These are phyloP conservation scores for Mimumesa dahlbomi DNA, from an alignment of 2,888 invertebrate genomes.

Conservation along the genomic window DNA sequence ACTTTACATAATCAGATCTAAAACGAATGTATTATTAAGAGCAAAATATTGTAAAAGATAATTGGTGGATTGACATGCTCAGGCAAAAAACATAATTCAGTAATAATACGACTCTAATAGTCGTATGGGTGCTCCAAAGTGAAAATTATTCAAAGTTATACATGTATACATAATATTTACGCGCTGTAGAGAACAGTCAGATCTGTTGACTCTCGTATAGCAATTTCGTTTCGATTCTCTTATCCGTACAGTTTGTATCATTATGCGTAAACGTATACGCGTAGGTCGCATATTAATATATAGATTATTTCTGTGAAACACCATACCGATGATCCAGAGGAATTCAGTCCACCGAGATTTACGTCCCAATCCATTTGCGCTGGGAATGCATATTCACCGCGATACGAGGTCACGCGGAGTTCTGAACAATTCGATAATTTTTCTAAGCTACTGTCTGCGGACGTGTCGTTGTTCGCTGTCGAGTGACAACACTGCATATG, in stretches of 20 bases:
- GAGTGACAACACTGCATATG: conserved; percentile 87
- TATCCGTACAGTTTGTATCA: conserved; percentile 17
- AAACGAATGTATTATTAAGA: conserved; percentile 9
- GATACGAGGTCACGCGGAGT: conserved; percentile 65
- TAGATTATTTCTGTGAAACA: conserved; percentile 54
- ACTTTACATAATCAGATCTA: too few species aligned
- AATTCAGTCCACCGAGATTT: conserved; percentile 71
- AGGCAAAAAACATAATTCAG: conserved; percentile 27
- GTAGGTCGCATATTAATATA: conserved; percentile 1
- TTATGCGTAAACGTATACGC: neutral
- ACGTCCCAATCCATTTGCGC: conserved; percentile 76
- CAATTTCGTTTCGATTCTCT: conserved; percentile 32
- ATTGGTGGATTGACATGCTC: conserved; percentile 28
- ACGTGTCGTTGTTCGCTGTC: conserved; percentile 55
- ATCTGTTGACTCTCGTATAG: conserved; percentile 55
- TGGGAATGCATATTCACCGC: conserved; percentile 75
- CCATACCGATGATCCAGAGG: conserved; percentile 76
- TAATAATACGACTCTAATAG: conserved; percentile 33
- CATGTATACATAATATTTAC: conserved; percentile 1
- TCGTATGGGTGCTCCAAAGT: conserved; percentile 28
- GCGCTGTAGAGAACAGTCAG: conserved; percentile 31
- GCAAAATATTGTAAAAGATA: too few species aligned
- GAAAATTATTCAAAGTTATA: too few species aligned
- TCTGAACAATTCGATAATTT: conserved; percentile 68
- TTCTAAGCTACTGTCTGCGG: conserved; percentile 68